These are phyloP conservation scores for Lapara coniferarum DNA, from an alignment of 2,888 invertebrate genomes.

Conservation along the genomic window DNA sequence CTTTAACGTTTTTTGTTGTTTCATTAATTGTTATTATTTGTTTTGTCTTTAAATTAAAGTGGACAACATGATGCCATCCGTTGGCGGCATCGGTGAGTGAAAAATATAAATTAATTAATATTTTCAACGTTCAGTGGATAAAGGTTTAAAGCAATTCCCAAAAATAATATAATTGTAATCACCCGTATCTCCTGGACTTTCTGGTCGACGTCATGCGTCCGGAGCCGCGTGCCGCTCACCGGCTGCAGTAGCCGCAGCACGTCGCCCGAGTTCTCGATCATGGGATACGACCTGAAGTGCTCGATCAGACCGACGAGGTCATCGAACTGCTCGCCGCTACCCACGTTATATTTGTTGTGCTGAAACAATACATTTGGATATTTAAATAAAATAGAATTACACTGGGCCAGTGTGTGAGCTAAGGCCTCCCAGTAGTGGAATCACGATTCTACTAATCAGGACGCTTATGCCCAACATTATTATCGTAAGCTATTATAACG, in stretches of 20 bases:
- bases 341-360: slow-evolving; percentile 98
- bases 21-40: neutral
- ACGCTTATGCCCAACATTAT: no score
- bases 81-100: no score
- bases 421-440: no score
- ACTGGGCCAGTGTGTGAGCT: no score
- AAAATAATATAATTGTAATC: neutral
- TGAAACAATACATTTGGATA: slow-evolving; percentile 38
- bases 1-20: neutral
- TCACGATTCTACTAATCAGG: no score
- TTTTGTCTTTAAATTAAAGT: neutral
- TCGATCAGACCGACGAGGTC: slow-evolving; percentile 96
- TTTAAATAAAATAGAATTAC: no score
- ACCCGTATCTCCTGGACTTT: slow-evolving; percentile 63
- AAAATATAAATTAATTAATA: no score
- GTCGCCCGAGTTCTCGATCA: slow-evolving; percentile 98
- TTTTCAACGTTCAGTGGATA: no score
- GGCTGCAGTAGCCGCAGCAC: slow-evolving; percentile 97
- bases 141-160: no score
- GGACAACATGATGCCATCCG: neutral
- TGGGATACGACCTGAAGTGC: slow-evolving; percentile 97
- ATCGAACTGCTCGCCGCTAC: slow-evolving; percentile 96
- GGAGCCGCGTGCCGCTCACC: slow-evolving; percentile 93
- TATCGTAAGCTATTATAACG: no score
- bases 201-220: slow-evolving; percentile 80